These are phyloP conservation scores for Pterophyllum scalare DNA, from an alignment of 2,113 vertebrate genomes.

Conservation along the genomic window DNA sequence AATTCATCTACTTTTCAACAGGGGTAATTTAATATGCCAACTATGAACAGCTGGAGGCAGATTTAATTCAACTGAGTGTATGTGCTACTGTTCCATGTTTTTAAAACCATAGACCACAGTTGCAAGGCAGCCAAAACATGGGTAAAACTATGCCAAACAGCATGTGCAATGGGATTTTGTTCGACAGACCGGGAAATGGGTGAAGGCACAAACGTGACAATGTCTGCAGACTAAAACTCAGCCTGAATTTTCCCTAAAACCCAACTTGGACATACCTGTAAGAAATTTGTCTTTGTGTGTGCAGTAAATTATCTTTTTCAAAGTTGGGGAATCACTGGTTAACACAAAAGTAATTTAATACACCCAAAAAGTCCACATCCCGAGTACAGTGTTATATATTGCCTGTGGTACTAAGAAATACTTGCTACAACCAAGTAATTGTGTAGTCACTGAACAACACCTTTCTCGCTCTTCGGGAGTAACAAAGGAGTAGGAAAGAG, in stretches of 20 bases:
- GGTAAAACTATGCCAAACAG: background rate
- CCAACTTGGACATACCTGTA: background rate
- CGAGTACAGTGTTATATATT: background rate
- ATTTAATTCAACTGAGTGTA: conserved; percentile 43
- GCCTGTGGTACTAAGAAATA: conserved; percentile 30
- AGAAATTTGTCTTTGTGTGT: background rate
- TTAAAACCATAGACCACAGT: conserved; percentile 10
- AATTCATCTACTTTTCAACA: conserved; percentile 59
- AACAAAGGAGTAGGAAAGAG: conserved; percentile 64
- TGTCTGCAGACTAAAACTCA: background rate
- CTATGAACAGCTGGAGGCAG: conserved; percentile 60
- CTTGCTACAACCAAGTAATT: conserved; percentile 48
- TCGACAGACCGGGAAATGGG: background rate
- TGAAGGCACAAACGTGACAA: background rate
- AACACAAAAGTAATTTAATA: conserved; percentile 10
- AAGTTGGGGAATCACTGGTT: background rate
- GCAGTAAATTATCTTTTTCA: background rate
- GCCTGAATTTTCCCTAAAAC: background rate
- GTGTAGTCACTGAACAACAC: conserved; percentile 58
- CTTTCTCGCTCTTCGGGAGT: conserved; percentile 43
- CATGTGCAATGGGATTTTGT: background rate
- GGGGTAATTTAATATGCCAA: conserved; percentile 56
- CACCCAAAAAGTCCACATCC: conserved; percentile 9
- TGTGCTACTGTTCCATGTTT: conserved; percentile 17
- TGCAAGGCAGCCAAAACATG: conserved; percentile 45